These are phyloP conservation scores for Phortica magna DNA, from an alignment of 2,888 invertebrate genomes.

Conservation along the genomic window DNA sequence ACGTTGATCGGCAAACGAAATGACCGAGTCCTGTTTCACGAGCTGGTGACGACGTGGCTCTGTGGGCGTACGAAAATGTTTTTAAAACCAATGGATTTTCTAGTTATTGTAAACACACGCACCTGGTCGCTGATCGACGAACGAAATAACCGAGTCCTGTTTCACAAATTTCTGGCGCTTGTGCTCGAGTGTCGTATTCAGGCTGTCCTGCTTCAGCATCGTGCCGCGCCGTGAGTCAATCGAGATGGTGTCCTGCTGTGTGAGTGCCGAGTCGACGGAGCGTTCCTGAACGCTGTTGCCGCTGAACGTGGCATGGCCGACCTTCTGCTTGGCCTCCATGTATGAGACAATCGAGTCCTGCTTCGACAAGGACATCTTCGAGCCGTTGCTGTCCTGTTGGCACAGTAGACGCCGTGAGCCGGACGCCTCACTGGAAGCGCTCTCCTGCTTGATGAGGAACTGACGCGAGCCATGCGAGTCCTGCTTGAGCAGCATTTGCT, in stretches of 20 bases:
- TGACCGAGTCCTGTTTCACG: slow-evolving; percentile 78
- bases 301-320: slow-evolving; percentile 54
- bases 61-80: slow-evolving; percentile 14
- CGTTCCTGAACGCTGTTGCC: slow-evolving; percentile 52
- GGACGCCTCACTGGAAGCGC: slow-evolving; percentile 73
- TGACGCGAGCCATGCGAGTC: slow-evolving; percentile 78
- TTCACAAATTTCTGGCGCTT: slow-evolving; percentile 77
- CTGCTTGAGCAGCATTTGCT: slow-evolving; percentile 77
- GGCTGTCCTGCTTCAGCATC: slow-evolving; percentile 66
- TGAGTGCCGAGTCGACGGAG: slow-evolving; percentile 59
- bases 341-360: slow-evolving; percentile 78
- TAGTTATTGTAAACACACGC: slow-evolving; percentile 36
- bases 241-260: slow-evolving; percentile 75
- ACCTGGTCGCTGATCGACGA: slow-evolving; percentile 77
- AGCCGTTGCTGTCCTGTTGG: slow-evolving; percentile 77
- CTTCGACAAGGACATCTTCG: slow-evolving; percentile 76
- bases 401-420: slow-evolving; percentile 76
- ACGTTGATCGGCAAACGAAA: slow-evolving; percentile 78
- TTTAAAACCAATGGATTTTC: background rate
- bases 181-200: slow-evolving; percentile 60
- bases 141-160: slow-evolving; percentile 78
- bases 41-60: slow-evolving; percentile 77
- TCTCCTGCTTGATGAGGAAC: slow-evolving; percentile 77
- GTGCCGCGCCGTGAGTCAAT: slow-evolving; percentile 73
- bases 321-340: slow-evolving; percentile 74